Percentiles rank a stretch among this genome's conserved stretches.
Evolutionary conservation across 2,113 vertebrate species (phyloP).

Genomic region (Poeciliopsis prolifica): DNA sequence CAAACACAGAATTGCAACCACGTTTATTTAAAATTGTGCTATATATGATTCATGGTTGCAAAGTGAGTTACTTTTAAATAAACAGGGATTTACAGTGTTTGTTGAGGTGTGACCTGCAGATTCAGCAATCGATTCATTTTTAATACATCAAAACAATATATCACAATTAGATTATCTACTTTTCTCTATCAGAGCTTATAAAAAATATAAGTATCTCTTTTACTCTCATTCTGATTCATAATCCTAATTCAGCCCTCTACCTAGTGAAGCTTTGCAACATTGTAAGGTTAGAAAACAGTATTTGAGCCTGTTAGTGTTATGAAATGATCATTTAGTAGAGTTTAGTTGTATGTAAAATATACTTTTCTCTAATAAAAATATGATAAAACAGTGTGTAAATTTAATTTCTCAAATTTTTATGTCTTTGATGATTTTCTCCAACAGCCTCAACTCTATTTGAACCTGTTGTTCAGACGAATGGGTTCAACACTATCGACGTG

Average conservation of each 20-base stretch:
- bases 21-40: too few species aligned
- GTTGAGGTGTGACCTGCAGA: background rate
- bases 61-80: background rate
- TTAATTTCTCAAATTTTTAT: background rate
- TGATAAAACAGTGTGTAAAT: too few species aligned
- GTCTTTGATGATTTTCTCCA: slow-evolving; percentile 9
- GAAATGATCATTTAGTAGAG: too few species aligned
- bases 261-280: background rate
- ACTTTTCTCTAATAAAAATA: too few species aligned
- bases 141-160: background rate
- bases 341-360: too few species aligned
- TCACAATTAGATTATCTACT: background rate
- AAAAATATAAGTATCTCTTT: too few species aligned
- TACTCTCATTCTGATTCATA: too few species aligned
- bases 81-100: background rate
- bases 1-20: too few species aligned
- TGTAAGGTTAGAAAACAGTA: background rate
- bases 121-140: background rate
- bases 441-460: slow-evolving; percentile 50
- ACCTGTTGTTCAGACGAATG: slow-evolving; percentile 37
- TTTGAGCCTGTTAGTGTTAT: background rate
- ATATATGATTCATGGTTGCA: background rate
- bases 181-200: background rate
- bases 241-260: background rate
- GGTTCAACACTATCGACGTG: slow-evolving; percentile 51